phyloP scores from a whole-genome alignment of 2,113 vertebrate genomes.

The Paralichthys olivaceus region DNA sequence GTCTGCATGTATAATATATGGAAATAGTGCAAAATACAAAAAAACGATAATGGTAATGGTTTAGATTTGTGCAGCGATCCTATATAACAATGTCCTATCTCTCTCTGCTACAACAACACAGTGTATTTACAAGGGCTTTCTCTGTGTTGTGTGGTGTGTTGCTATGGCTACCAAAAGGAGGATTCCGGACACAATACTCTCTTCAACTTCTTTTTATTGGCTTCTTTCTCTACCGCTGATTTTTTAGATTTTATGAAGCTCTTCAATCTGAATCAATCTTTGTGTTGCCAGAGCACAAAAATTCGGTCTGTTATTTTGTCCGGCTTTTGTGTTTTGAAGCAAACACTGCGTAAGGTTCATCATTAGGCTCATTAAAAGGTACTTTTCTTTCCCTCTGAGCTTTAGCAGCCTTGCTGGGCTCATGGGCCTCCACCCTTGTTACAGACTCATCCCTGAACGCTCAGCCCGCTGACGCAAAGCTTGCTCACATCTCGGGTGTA shows the following conservation, averaged over 20 bases:
- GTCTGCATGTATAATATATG: no score
- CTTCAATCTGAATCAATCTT: neutral
- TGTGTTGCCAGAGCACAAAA: neutral
- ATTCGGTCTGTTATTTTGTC: neutral
- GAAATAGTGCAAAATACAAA: neutral
- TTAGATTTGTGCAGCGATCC: slow-evolving; percentile 5
- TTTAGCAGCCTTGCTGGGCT: slow-evolving; percentile 50
- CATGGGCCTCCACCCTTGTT: slow-evolving; percentile 64
- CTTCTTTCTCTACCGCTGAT: slow-evolving; percentile 23
- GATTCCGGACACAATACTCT: slow-evolving; percentile 74
- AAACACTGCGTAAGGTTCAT: slow-evolving; percentile 1
- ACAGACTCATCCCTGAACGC: slow-evolving; percentile 72
- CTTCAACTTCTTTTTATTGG: slow-evolving; percentile 64
- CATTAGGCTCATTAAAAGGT: slow-evolving; percentile 42
- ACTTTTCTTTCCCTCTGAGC: slow-evolving; percentile 39
- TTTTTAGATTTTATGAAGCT: slow-evolving; percentile 6
- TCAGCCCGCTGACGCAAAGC: slow-evolving; percentile 62
- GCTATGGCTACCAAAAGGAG: slow-evolving; percentile 76
- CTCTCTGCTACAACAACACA: slow-evolving; percentile 18
- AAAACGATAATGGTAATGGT: neutral
- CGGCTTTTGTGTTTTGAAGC: neutral
- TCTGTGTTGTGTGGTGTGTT: slow-evolving; percentile 76
- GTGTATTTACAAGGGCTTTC: slow-evolving; percentile 65
- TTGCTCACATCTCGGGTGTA: slow-evolving; percentile 41
- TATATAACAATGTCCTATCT: slow-evolving; percentile 1